These are phyloP conservation scores for Opisthograptis luteolata DNA, from an alignment of 2,888 invertebrate species.

Conservation along the genomic window DNA sequence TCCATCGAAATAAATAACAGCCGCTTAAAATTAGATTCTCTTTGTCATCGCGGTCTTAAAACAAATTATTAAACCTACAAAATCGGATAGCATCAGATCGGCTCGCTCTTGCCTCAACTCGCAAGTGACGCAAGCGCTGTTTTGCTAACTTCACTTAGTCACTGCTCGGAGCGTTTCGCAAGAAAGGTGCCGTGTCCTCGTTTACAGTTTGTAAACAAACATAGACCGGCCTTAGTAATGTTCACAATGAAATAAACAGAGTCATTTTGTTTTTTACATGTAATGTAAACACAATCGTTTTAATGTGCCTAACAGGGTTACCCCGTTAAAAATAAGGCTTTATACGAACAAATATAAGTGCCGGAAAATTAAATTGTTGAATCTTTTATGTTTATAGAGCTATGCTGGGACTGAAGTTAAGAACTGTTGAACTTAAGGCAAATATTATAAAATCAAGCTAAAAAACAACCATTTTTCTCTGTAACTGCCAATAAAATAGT, in stretches of 20 bases:
- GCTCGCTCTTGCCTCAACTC: conserved; percentile 36
- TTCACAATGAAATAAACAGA: conserved; percentile 21
- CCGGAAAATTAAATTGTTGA: background rate
- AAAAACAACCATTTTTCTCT: too few species aligned
- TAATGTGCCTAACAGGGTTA: conserved; percentile 13
- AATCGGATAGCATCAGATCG: conserved; percentile 16
- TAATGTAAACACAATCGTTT: conserved; percentile 9
- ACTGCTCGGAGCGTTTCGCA: conserved; percentile 68
- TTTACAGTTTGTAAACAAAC: conserved; percentile 70
- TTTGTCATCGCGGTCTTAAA: conserved; percentile 3
- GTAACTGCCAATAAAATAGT: too few species aligned
- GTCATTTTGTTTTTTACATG: conserved; percentile 13
- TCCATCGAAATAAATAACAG: too few species aligned
- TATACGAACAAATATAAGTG: background rate
- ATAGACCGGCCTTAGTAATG: conserved; percentile 35
- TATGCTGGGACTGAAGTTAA: too few species aligned
- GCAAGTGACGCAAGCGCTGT: conserved; percentile 68
- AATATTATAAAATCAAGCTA: too few species aligned
- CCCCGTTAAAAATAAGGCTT: background rate
- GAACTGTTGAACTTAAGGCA: too few species aligned
- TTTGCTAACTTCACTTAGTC: conserved; percentile 73
- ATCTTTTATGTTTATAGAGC: too few species aligned
- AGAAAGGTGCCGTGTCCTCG: conserved; percentile 70
- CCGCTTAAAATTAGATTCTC: too few species aligned
- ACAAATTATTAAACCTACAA: conserved; percentile 7